phyloP scores from a whole-genome alignment of 2,113 vertebrate species.

The Kryptolebias marmoratus region DNA sequence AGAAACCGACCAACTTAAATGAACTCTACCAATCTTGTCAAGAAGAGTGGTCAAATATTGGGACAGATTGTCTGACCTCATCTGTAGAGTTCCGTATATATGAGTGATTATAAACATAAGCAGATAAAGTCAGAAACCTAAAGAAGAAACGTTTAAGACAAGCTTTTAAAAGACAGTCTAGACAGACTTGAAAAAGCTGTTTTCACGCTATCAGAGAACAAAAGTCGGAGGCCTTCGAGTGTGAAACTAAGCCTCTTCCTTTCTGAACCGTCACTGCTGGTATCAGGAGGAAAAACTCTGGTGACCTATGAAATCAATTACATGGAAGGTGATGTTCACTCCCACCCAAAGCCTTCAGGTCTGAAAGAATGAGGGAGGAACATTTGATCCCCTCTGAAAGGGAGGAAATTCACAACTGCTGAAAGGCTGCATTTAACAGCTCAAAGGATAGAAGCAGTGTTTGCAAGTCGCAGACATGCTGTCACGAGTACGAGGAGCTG shows the following conservation, averaged over 20 bases:
- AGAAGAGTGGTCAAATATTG: too few relatives aligned
- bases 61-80: too few relatives aligned
- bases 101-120: not conserved
- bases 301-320: conserved; percentile 68
- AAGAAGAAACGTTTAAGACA: conserved; percentile 10
- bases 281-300: conserved; percentile 57
- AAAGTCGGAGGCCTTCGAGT: conserved; percentile 38
- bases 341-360: conserved; percentile 62
- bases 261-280: conserved; percentile 29
- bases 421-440: conserved; percentile 76
- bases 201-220: conserved; percentile 27
- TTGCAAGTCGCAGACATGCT: conserved; percentile 64
- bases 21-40: too few relatives aligned
- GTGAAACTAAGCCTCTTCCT: conserved; percentile 53
- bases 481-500: conserved; percentile 52
- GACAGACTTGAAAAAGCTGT: conserved; percentile 14
- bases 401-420: conserved; percentile 64
- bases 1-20: too few relatives aligned
- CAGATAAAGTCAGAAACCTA: conserved; percentile 1
- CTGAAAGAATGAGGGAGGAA: conserved; percentile 66
- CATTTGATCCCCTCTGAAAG: conserved; percentile 77
- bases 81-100: not conserved
- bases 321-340: conserved; percentile 58
- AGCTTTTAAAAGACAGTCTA: conserved; percentile 10
- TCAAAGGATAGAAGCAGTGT: conserved; percentile 69